These are phyloP conservation scores for Colletes latitarsis DNA, from an alignment of 1,140 invertebrate species.

Conservation along the genomic window DNA sequence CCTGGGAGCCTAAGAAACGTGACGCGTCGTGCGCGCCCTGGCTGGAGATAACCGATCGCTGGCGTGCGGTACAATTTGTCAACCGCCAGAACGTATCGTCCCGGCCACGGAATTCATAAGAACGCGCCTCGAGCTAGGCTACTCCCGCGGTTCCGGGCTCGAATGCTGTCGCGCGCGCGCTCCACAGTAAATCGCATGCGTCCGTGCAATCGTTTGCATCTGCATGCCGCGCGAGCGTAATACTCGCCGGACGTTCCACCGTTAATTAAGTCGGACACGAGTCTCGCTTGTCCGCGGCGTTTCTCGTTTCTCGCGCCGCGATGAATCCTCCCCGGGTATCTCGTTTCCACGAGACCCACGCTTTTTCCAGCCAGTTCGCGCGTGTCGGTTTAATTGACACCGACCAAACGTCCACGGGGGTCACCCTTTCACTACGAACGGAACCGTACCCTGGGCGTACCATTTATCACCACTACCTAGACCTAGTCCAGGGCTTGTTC, in stretches of 20 bases:
- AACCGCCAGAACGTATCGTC: constrained; percentile 8
- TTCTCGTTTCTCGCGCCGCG: constrained; percentile 22
- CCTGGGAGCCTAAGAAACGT: too few species aligned
- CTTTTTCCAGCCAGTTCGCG: constrained; percentile 4
- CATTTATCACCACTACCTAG: too few species aligned
- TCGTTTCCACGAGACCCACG: background rate
- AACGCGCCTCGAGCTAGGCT: background rate
- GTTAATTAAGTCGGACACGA: constrained; percentile 38
- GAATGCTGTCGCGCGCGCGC: too few species aligned
- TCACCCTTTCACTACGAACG: too few species aligned
- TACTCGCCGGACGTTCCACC: background rate
- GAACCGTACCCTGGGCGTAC: too few species aligned
- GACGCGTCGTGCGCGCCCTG: background rate
- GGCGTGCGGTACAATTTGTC: constrained; percentile 45
- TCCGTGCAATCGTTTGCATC: background rate
- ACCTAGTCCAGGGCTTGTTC: too few species aligned
- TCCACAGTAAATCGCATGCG: too few species aligned
- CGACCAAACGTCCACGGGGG: background rate
- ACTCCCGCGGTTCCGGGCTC: background rate
- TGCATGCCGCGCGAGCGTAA: background rate
- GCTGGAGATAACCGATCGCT: constrained; percentile 8
- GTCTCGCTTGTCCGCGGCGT: background rate
- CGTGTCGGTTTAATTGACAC: constrained; percentile 6
- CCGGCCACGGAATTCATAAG: background rate
- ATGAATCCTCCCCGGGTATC: background rate